Base-by-base conservation (phyloP, 1,140 invertebrate genomes). In the Vanessa atalanta region DNA sequence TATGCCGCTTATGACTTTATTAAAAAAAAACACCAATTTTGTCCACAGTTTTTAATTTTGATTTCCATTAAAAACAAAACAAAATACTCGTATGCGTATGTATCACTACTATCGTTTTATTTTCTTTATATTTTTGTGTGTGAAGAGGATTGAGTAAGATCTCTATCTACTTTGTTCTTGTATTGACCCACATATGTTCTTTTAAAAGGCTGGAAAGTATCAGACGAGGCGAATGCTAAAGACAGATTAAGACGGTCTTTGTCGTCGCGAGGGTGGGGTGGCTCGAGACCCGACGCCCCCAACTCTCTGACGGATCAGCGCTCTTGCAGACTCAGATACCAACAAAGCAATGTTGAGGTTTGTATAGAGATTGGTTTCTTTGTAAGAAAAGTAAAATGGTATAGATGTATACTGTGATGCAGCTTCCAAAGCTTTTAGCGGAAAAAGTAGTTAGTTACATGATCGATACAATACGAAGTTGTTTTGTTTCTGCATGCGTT, bases 281-380 rank as follows among this genome's bases (percentile, higher is more conserved):
- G 81, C 83, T 53, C 85, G 77, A 81, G 90, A 48, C 84, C 89
- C 12, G 94, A 95, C 67, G 93, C 94, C 75, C 92, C 94, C 64
- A 94, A 94, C 81, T 94, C 94, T 14, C 89, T 95, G 64, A 91
- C 93, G 0, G 95, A 96, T 50, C 94, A 94, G 79, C 94, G 93
- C 14, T 94, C 93, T 3, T 99, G 98, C 83, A 93, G 96, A 15
- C 92, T 98, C 6, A 94, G 97, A 26, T 98, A 97, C 83, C 98
- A 99, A 85, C 98, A 99, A 88, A 97, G 96, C 75, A 95, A 96
- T 14, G 95, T 99, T 15, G 97, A 99, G 89, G 97, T 93, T 83
- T 81, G 83, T 83, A 71, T 63, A 67, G 20, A 57, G 68, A 70
- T 75, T 75, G 20, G 26, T 71, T 76, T 76, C 70, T 75, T 70